Percentiles rank a stretch among this genome's conserved stretches.
Conservation (phyloP, 1,140 invertebrate species). For the Sipha flava region DNA sequence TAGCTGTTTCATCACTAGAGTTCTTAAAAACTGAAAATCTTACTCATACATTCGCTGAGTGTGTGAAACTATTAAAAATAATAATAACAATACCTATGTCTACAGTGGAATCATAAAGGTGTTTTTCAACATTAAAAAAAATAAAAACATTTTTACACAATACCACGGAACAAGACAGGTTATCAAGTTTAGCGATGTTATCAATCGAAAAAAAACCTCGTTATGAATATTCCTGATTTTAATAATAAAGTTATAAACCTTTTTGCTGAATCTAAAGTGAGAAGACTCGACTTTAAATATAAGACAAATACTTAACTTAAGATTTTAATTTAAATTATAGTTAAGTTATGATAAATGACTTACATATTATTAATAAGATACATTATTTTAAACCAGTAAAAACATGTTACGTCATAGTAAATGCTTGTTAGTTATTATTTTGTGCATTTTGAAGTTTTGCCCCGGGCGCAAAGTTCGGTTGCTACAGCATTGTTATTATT, state of each 20-base stretch:
- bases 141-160: constrained; percentile 36
- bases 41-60: constrained; percentile 36
- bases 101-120: constrained; percentile 35
- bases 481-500: too few relatives aligned
- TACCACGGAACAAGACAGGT: constrained; percentile 28
- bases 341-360: too few relatives aligned
- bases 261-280: not conserved
- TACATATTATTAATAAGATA: too few relatives aligned
- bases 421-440: too few relatives aligned
- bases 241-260: not conserved
- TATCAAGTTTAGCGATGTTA: constrained; percentile 35
- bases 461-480: too few relatives aligned
- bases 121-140: constrained; percentile 36
- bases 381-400: too few relatives aligned
- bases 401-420: too few relatives aligned
- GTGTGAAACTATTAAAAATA: constrained; percentile 37
- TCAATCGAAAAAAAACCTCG: not conserved
- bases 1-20: not conserved
- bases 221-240: not conserved
- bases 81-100: constrained; percentile 37
- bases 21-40: constrained; percentile 24
- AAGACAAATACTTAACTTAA: too few relatives aligned
- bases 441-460: too few relatives aligned
- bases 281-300: not conserved
- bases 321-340: too few relatives aligned